Evolutionary conservation across 2,797 vertebrate genomes (phyloP).

Genomic region (Pristis pectinata): DNA sequence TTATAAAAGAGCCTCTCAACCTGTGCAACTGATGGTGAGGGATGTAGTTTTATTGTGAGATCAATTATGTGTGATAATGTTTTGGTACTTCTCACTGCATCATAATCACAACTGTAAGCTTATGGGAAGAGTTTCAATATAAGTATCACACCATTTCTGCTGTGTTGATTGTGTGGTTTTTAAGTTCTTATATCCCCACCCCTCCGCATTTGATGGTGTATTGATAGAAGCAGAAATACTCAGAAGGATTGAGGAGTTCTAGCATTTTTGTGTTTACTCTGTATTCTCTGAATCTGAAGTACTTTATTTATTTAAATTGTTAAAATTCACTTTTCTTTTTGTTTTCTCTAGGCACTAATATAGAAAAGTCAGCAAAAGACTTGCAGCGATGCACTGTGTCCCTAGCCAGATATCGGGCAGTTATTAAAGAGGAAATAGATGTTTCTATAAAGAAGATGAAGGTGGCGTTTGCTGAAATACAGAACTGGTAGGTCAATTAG

Average conservation of each 20-base stretch:
- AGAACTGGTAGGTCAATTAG: constrained; percentile 70
- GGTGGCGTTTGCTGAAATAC: constrained; percentile 83
- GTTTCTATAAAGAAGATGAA: constrained; percentile 90
- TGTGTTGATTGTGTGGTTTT: not conserved
- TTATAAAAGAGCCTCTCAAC: not conserved
- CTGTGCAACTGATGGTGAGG: not conserved
- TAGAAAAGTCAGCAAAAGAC: constrained; percentile 92
- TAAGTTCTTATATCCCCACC: not conserved
- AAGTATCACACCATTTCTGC: not conserved
- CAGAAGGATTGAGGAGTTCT: no score
- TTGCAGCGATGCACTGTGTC: constrained; percentile 88
- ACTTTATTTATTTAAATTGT: no score
- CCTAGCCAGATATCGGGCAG: constrained; percentile 81
- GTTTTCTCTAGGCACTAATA: constrained; percentile 68
- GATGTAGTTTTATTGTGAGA: not conserved
- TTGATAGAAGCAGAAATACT: not conserved
- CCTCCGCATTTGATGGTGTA: not conserved
- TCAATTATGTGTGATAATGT: not conserved
- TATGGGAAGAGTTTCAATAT: not conserved
- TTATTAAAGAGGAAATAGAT: constrained; percentile 94
- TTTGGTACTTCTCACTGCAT: not conserved
- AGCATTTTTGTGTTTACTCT: no score
- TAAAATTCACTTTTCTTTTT: not conserved
- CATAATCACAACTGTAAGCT: not conserved
- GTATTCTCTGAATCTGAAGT: no score